A percentile compares a stretch with the other conserved stretches of the same genome.
Conservation (phyloP, 2,797 vertebrate species). For the Hoplostethus mediterraneus region DNA sequence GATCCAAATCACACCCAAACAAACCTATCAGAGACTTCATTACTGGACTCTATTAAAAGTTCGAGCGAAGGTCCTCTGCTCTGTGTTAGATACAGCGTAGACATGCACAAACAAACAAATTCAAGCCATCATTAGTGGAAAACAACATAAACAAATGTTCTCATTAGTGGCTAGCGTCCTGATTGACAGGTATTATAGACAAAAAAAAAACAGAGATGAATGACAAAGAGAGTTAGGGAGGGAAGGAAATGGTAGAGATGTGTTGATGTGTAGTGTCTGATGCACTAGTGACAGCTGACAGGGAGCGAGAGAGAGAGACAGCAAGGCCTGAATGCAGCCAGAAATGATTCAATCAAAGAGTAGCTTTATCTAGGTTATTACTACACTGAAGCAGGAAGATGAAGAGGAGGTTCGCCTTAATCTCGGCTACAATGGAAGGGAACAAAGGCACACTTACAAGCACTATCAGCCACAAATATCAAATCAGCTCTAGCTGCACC, state of each 20-base stretch:
- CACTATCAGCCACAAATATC: constrained; percentile 88
- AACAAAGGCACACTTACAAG: constrained; percentile 88
- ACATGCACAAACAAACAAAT: constrained; percentile 49
- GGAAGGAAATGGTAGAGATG: constrained; percentile 34
- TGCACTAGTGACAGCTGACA: constrained; percentile 69
- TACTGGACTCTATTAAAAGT: constrained; percentile 42
- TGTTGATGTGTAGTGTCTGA: constrained; percentile 41
- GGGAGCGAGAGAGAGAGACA: constrained; percentile 41
- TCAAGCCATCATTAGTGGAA: constrained; percentile 59
- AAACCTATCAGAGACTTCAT: constrained; percentile 30
- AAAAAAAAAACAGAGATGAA: constrained; percentile 54
- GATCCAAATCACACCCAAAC: constrained; percentile 28
- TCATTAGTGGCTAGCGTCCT: constrained; percentile 72
- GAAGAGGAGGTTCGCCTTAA: constrained; percentile 88
- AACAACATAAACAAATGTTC: constrained; percentile 58
- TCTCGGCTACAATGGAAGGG: constrained; percentile 85
- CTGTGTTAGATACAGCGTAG: constrained; percentile 25
- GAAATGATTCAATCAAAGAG: constrained; percentile 88
- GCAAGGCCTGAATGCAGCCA: constrained; percentile 65
- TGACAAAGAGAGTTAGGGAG: constrained; percentile 37
- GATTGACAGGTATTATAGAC: constrained; percentile 83
- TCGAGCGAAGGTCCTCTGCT: constrained; percentile 28
- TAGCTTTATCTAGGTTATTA: constrained; percentile 88
- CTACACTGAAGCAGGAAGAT: constrained; percentile 85
- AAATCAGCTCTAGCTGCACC: constrained; percentile 86